Conservation (phyloP, 2,888 invertebrate species). For the Sphaerophoria taeniata region DNA sequence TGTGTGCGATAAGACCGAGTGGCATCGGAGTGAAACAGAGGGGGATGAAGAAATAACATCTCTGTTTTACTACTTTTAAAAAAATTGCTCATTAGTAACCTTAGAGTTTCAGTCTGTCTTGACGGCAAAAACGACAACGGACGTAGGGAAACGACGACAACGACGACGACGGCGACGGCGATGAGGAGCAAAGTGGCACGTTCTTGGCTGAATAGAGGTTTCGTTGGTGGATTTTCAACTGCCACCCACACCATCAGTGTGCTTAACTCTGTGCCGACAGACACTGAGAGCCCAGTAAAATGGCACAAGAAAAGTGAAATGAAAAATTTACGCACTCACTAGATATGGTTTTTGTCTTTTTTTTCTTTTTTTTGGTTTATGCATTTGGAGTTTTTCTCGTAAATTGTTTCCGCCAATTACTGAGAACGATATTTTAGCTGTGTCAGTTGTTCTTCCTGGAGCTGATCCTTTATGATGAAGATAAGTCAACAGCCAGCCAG, state of each 20-base stretch:
- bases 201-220: background rate
- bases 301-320: constrained; percentile 40
- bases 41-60: constrained; percentile 46
- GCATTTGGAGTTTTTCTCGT: constrained; percentile 25
- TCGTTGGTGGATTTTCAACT: constrained; percentile 21
- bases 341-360: constrained; percentile 10
- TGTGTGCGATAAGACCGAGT: constrained; percentile 42
- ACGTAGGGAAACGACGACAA: too few relatives aligned
- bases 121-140: background rate
- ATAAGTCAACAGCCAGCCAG: constrained; percentile 35
- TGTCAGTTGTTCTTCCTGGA: constrained; percentile 30
- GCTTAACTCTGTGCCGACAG: constrained; percentile 10
- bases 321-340: constrained; percentile 63
- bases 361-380: constrained; percentile 7
- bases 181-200: constrained; percentile 6
- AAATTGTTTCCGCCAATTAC: constrained; percentile 72
- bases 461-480: constrained; percentile 47
- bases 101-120: constrained; percentile 24
- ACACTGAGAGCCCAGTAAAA: background rate
- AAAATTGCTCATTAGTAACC: constrained; percentile 70
- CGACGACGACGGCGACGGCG: background rate
- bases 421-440: constrained; percentile 45
- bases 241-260: constrained; percentile 23
- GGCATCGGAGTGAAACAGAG: background rate
- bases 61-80: constrained; percentile 35